Evolutionary conservation across 2,113 vertebrate genomes (phyloP), one percentile per base, ranked within the genome.

Genomic region (Oreochromis spilurus): DNA sequence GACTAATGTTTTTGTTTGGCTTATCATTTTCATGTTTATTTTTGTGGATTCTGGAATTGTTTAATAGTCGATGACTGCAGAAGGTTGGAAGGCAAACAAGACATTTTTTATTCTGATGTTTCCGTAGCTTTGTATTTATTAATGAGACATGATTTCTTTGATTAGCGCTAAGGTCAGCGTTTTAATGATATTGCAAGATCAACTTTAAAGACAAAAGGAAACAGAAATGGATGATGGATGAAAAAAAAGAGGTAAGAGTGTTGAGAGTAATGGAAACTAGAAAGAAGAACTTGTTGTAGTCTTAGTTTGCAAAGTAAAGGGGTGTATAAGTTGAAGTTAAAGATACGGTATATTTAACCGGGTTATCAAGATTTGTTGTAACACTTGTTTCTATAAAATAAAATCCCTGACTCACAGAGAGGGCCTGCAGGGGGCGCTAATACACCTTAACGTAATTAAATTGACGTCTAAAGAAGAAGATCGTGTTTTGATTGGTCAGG

Each of bases 401-500:
- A 75, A 75, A 26, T 26, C 57, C 29, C 29, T 60, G 57, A 6
- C 57, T 1, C 29, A 6, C 31, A 13, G 60, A 38, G 6, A 38
- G 34, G 10, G 19, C 45, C 72, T 50, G 17, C 24, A 29, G 45
- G 2, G 43, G 72, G 72, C 45, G 31, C 17, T 50, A 11, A 77
- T 17, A 1, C 67, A 2, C 45, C 19, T 77, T 11, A 9, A n/a
- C 5, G 17, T 2, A 19, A 34, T 17, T 52, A 77, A 77, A 77
- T 6, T 2, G 45, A 50, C 17, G 1, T 0, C 26, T 13, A 4
- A 77, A 77, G 31, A 43, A 83, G 62, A 54, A 57, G 1, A 34
- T 26, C 19, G 5, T 13, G 2, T 17, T 85, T 26, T 87, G 82
- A 93, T 92, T 93, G 88, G 90, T 81, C 60, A 3, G 5, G 7